Evolutionary conservation across 2,113 vertebrate genomes (phyloP).

Genomic region (Mellivora capensis): DNA sequence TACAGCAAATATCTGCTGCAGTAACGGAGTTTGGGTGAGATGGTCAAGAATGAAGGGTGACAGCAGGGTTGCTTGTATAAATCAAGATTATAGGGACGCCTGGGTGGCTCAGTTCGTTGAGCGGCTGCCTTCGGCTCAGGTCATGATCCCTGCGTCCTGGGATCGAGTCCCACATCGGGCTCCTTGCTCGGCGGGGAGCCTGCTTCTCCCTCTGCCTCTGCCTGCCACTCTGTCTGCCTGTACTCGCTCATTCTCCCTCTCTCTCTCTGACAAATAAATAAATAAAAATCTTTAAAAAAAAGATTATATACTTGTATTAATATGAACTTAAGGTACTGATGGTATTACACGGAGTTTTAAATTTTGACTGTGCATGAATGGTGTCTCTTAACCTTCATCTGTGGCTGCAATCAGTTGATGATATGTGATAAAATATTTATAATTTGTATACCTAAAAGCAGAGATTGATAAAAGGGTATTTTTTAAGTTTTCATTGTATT

Average conservation of each 20-base stretch:
- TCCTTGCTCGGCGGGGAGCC: no score
- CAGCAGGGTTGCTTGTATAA: background rate
- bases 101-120: no score
- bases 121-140: no score
- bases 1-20: background rate
- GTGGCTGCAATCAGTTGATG: background rate
- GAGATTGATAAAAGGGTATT: background rate
- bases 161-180: no score
- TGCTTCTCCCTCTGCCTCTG: no score
- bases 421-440: background rate
- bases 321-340: background rate
- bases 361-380: background rate
- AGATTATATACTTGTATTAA: background rate
- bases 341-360: background rate
- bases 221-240: no score
- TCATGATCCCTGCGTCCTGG: no score
- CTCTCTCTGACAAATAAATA: no score
- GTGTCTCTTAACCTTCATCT: background rate
- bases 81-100: background rate
- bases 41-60: background rate
- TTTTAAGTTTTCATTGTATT: background rate
- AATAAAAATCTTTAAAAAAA: no score
- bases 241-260: no score
- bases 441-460: background rate
- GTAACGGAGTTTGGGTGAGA: background rate